Percentiles rank a stretch among this genome's conserved stretches.
Conservation (phyloP, 2,888 invertebrate genomes). For the Cheilosia pagana region DNA sequence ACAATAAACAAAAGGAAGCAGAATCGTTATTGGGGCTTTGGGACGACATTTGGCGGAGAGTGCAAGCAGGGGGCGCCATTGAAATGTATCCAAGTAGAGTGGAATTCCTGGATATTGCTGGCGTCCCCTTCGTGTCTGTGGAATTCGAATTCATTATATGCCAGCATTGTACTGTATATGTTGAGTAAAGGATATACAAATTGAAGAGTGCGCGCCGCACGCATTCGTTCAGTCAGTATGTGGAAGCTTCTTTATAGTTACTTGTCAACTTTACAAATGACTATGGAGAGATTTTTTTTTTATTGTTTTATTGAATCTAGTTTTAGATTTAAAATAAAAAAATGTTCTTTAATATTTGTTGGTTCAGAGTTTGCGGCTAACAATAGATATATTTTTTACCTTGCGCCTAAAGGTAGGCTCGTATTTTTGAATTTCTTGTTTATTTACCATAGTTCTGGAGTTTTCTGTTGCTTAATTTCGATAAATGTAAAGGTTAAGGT, state of each 20-base stretch:
- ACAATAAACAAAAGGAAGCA: constrained; percentile 16
- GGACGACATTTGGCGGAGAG: not conserved
- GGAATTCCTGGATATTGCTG: constrained; percentile 56
- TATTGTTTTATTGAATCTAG: too few species aligned
- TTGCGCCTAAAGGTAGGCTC: too few species aligned
- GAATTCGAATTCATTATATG: constrained; percentile 59
- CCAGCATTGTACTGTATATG: constrained; percentile 32
- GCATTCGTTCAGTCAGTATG: constrained; percentile 10
- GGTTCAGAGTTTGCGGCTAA: too few species aligned
- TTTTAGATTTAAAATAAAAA: too few species aligned
- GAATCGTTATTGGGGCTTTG: constrained; percentile 22
- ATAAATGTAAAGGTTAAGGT: too few species aligned
- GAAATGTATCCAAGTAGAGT: constrained; percentile 59
- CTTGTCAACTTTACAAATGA: constrained; percentile 29
- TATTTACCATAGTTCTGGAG: too few species aligned
- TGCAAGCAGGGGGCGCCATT: not conserved
- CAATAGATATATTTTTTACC: too few species aligned
- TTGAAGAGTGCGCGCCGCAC: constrained; percentile 15
- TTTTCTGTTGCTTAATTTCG: too few species aligned
- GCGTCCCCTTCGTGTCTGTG: constrained; percentile 50
- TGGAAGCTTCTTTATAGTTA: constrained; percentile 5
- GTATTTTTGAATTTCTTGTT: too few species aligned
- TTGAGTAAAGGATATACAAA: not conserved
- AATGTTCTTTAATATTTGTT: too few species aligned
- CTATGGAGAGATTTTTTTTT: not conserved